Conservation (phyloP, 2,888 invertebrate genomes). For the Glomeris marginata region DNA sequence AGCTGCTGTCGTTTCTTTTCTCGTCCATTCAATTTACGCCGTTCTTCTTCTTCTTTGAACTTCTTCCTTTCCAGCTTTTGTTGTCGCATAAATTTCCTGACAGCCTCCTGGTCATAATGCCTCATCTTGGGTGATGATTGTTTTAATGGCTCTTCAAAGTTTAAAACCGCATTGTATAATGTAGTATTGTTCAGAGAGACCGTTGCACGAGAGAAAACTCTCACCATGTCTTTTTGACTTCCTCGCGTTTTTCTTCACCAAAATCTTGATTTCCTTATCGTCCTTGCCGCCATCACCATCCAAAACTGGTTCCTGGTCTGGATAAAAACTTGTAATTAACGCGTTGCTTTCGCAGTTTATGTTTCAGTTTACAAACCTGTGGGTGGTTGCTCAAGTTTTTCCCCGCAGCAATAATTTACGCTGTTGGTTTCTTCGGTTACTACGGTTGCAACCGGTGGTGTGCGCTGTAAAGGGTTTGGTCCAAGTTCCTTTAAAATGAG, state of each 20-base stretch:
- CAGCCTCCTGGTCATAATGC: constrained; percentile 36
- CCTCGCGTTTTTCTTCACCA: not conserved
- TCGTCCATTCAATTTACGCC: constrained; percentile 26
- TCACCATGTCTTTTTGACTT: not conserved
- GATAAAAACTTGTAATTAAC: not conserved
- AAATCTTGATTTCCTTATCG: not conserved
- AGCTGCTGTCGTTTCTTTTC: constrained; percentile 33
- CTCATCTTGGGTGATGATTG: constrained; percentile 11
- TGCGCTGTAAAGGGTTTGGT: not conserved
- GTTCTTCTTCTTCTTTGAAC: constrained; percentile 26
- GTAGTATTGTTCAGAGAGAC: not conserved
- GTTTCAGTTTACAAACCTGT: not conserved
- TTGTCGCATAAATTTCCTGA: constrained; percentile 40
- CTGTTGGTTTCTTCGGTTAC: not conserved
- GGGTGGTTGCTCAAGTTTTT: too few species aligned
- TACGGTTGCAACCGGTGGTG: not conserved
- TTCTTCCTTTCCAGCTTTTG: constrained; percentile 38
- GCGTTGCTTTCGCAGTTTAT: not conserved
- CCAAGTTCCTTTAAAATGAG: constrained; percentile 10
- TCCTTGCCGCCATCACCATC: not conserved
- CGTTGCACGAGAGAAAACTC: not conserved
- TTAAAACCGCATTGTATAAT: too few species aligned
- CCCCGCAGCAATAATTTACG: not conserved
- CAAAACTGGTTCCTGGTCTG: not conserved
- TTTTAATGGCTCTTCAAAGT: not conserved